phyloP scores from a whole-genome alignment of 2,113 vertebrate species.

The Bettongia penicillata region DNA sequence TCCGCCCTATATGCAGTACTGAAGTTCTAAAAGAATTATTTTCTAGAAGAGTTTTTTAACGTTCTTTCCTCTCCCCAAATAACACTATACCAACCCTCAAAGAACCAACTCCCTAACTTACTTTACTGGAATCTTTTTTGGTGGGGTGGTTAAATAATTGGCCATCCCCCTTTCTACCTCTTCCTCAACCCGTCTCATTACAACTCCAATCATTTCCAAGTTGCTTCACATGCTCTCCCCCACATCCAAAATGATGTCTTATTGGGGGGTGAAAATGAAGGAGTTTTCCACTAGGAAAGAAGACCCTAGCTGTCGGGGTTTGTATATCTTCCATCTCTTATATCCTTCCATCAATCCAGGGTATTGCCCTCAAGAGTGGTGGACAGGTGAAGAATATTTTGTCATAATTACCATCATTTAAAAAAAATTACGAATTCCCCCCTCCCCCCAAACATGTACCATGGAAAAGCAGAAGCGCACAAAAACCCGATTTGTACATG shows the following conservation, averaged over 20 bases:
- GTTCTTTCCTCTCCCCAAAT: background rate
- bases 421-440: conserved; percentile 23
- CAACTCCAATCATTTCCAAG: background rate
- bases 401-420: conserved; percentile 42
- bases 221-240: background rate
- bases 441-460: background rate
- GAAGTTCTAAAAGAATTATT: background rate
- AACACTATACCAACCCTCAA: background rate
- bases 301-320: background rate
- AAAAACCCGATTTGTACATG: conserved; percentile 76
- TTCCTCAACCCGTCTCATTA: background rate
- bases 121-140: background rate
- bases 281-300: background rate
- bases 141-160: background rate
- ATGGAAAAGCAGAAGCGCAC: conserved; percentile 52
- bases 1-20: background rate
- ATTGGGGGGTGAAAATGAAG: background rate
- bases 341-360: conserved; percentile 10
- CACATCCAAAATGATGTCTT: background rate
- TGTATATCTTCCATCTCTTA: conserved; percentile 1
- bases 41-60: background rate
- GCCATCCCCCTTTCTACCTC: background rate
- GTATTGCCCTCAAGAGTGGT: conserved; percentile 53
- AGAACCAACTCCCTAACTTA: background rate
- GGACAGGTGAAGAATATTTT: conserved; percentile 53